Base-by-base conservation (phyloP, 2,888 invertebrate genomes). In the Busseola fusca region DNA sequence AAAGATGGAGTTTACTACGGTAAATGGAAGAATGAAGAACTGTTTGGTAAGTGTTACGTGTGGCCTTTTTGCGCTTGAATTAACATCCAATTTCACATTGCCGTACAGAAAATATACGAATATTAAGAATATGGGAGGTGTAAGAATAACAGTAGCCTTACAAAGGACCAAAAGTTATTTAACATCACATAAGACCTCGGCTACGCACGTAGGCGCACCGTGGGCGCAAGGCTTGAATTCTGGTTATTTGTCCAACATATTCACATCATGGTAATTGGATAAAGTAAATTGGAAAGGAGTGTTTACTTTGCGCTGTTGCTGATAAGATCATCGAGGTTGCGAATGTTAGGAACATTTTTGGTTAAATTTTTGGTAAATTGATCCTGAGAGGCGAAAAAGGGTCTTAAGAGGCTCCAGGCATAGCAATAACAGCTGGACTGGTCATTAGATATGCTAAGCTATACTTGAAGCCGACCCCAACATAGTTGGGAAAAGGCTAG, bases 161-260 rank as follows among this genome's bases (percentile, higher is more conserved):
- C 50, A 52, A 75, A 76, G 80, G 74, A 70, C 18, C 57, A 60
- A 74, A 60, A 68, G 21, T 70, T 69, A 71, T 77, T 80, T 63
- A 76, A 71, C 62, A 65, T 71, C 64, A 64, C 64, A 65, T 50
- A 76, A 74, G 79, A 74, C 86, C 83, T 85, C 74, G 86, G 58
- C 3, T 40, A 30, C 58, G 37, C 68, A 83, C 72, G 85, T 86
- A 81, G 83, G 85, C 75, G 82, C 62, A n/a, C 56, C 74, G 85
- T 85, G 86, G 85, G 85, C 71, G 83, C 85, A 80, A 84, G 82
- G 82, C 78, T 83, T 82, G 82, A 83, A 65, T 81, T 50, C 72
- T 72, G 45, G 64, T 66, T 71, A 72, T 84, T 67, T 76, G 74
- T 77, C 48, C 65, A 75, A 80, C 79, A 72, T 80, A 72, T 84